Base-by-base conservation (phyloP, 2,888 invertebrate species). In the Thymelicus sylvestris region DNA sequence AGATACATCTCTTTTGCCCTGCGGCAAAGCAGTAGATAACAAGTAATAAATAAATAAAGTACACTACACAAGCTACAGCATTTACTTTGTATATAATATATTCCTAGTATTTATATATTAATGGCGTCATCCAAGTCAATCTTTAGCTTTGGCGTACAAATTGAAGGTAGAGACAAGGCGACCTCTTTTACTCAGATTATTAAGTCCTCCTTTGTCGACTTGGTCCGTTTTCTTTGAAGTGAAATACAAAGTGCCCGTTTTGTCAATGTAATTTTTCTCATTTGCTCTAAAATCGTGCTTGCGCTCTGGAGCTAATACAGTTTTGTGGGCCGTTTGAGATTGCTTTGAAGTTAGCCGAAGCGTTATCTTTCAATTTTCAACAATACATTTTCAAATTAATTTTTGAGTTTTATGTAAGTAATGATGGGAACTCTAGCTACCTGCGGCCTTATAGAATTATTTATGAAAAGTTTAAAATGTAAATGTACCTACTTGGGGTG, bases 191-290 rank as follows among this genome's bases (percentile, higher is more conserved):
- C 44, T 12, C 52, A 50, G 64, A 70, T 70, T 69, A 70, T 69
- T 64, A 69, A 69, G 50, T 50, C 52, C n/a, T 39, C 62, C 69
- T 70, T 65, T 70, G 70, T 70, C n/a, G 59, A 47, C 57, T 52
- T 44, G 39, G 39, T 63, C 57, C 65, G 48, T 64, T 70, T 70
- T 52, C 70, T 70, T 70, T 65, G 65, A 39, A 24, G 47, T 61
- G 52, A 41, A 52, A 50, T 57, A 70, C 39, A 71, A 71, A 71
- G 65, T 60, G 60, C 52, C 61, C 66, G 61, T 71, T 71, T 71
- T 47, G 70, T 71, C 70, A 61, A 70, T 70, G 70, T 71, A 70
- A 61, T 71, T 71, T 71, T 71, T 71, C 70, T 61, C 60, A 71
- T 71, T 71, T 71, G 61, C 70, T 71, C 44, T 66, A 66, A 71